Base-by-base conservation (phyloP, 2,888 invertebrate genomes). In the Lasiommata megera region DNA sequence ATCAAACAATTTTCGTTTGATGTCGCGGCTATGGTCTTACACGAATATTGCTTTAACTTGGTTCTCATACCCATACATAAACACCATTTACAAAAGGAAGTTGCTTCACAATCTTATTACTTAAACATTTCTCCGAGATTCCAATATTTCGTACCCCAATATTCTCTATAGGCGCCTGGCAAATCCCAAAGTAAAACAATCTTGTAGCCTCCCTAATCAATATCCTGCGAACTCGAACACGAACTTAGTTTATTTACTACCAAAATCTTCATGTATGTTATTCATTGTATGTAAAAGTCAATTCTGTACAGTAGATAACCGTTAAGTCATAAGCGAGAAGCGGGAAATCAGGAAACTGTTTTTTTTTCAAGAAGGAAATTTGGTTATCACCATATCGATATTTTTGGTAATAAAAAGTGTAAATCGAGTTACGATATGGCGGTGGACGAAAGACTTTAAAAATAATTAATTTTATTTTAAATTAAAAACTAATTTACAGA, bases 281-380 rank as follows among this genome's bases (percentile, higher is more conserved):
- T 74, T 72, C 70, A 67, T 67, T 65, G 67, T 74, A 76, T 66
- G 65, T 67, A 64, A 64, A 63, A 69, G 68, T 69, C 67, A 65
- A 64, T 69, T 64, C 67, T 46, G 50, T 58, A 48, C 37, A 55
- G 34, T 52, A 31, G 41, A 52, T 43, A 12, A 16, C 11, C 12
- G 6, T 3, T 28, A 38, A 48, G 48, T 28, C n/a, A 40, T 18
- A 48, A 16, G 47, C 46, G 9, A 1, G n/a, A 1, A 62, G 62
- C 56, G 56, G 11, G 38, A 23, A 23, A n/a, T n/a, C n/a, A n/a
- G n/a, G n/a, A n/a, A 3, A 5, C 23, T 23, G 3, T 2, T 23
- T 23, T 23, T 23, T 23, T 23, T 3, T 23, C 23, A 23, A 23
- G 2, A 23, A 3, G 5, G 5, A 23, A 23, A 23, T 23, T 2